Conservation (phyloP, 30 jellyfish, hydroid and myxozoan genomes). For the Aurelia aurita complex sp. Pacific region DNA sequence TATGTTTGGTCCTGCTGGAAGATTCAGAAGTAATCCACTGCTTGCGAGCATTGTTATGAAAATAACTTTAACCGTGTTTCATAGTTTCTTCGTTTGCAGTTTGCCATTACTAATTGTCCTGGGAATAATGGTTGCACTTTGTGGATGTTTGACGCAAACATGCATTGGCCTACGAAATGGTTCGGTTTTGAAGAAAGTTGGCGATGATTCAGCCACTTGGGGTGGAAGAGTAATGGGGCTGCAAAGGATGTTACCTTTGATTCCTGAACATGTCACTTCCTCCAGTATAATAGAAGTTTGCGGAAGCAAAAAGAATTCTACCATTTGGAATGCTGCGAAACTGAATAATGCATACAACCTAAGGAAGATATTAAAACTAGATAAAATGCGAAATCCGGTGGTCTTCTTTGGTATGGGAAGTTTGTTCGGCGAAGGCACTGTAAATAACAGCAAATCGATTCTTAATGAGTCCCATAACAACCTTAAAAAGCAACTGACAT, state of each 20-base stretch:
- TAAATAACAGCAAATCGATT: neutral
- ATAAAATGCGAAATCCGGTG: constrained; percentile 11
- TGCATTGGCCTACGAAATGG: constrained; percentile 46
- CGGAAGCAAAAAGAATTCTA: constrained; percentile 15
- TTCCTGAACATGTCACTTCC: neutral
- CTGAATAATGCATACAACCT: constrained; percentile 1
- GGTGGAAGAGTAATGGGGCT: constrained; percentile 40
- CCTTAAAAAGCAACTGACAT: neutral
- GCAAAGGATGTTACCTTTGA: constrained; percentile 1
- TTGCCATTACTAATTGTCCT: constrained; percentile 1
- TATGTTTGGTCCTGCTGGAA: constrained; percentile 2
- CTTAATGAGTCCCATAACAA: neutral
- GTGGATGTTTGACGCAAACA: constrained; percentile 41
- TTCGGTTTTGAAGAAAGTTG: constrained; percentile 20
- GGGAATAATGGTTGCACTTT: constrained; percentile 31
- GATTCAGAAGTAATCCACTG: neutral
- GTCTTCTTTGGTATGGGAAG: constrained; percentile 9
- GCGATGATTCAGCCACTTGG: constrained; percentile 39
- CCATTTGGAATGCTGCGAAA: constrained; percentile 35
- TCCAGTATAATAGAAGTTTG: neutral
- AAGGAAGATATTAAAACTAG: constrained; percentile 5
- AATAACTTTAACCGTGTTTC: neutral
- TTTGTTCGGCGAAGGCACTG: constrained; percentile 19
- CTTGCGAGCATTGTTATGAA: constrained; percentile 3
- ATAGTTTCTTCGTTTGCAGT: constrained; percentile 13